Evolutionary conservation across 2,113 vertebrate species (phyloP).

Genomic region (Penelope pileata): DNA sequence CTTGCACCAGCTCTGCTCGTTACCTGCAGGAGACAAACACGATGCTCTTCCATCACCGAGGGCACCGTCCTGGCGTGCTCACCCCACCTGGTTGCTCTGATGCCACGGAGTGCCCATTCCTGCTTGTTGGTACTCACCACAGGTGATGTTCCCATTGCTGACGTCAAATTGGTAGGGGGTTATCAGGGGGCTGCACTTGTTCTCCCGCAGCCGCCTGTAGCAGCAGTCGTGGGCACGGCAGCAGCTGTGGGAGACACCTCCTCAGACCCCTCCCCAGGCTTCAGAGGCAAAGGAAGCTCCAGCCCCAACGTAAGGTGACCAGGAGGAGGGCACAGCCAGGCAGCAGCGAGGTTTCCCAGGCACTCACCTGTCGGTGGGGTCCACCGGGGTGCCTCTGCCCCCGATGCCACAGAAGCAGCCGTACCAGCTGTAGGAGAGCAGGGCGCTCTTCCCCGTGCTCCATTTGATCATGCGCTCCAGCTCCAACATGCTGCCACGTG

Average conservation of each 20-base stretch:
- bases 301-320: neutral
- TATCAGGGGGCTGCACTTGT: constrained; percentile 45
- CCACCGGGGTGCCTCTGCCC: constrained; percentile 35
- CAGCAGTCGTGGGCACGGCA: constrained; percentile 70
- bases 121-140: constrained; percentile 31
- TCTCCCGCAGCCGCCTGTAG: constrained; percentile 38
- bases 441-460: neutral
- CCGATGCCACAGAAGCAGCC: constrained; percentile 48
- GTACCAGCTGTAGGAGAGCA: constrained; percentile 62
- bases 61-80: neutral
- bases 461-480: constrained; percentile 30
- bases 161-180: constrained; percentile 21
- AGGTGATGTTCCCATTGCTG: neutral
- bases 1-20: constrained; percentile 48
- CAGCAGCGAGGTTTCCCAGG: neutral
- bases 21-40: neutral
- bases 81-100: neutral
- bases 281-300: neutral
- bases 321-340: neutral
- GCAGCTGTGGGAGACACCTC: neutral
- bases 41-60: too few species aligned
- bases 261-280: neutral
- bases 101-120: too few species aligned
- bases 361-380: constrained; percentile 25
- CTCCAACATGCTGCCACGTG: neutral